phyloP scores from a whole-genome alignment of 2,113 vertebrate genomes.

The Ondatra zibethicus region DNA sequence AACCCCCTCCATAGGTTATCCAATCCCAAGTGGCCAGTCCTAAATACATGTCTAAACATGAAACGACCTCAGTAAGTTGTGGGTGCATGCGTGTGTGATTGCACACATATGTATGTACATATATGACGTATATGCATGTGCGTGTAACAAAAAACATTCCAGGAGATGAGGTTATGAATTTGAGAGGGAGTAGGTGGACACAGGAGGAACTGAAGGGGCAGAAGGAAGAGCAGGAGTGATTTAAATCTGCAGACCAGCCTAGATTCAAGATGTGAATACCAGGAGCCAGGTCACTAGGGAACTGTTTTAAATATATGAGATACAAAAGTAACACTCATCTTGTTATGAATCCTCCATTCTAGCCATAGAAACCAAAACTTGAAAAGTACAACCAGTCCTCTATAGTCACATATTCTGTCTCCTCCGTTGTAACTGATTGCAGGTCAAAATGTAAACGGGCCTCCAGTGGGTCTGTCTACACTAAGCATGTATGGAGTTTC shows the following conservation, averaged over 20 bases:
- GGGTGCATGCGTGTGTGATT: neutral
- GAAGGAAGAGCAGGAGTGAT: neutral
- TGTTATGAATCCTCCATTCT: neutral
- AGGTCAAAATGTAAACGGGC: neutral
- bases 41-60: neutral
- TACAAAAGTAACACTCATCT: neutral
- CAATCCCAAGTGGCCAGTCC: neutral
- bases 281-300: neutral
- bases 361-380: neutral
- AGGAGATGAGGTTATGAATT: neutral
- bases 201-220: neutral
- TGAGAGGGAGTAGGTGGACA: neutral
- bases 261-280: neutral
- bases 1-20: neutral
- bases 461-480: neutral
- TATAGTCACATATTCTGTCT: neutral
- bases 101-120: neutral
- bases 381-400: neutral
- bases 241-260: neutral
- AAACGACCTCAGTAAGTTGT: neutral
- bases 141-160: neutral
- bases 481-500: neutral
- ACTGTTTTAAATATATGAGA: neutral
- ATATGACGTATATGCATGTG: neutral
- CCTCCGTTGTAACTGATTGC: neutral